Base-by-base conservation (phyloP, 2,113 vertebrate species). In the Mormyrus lacerda region DNA sequence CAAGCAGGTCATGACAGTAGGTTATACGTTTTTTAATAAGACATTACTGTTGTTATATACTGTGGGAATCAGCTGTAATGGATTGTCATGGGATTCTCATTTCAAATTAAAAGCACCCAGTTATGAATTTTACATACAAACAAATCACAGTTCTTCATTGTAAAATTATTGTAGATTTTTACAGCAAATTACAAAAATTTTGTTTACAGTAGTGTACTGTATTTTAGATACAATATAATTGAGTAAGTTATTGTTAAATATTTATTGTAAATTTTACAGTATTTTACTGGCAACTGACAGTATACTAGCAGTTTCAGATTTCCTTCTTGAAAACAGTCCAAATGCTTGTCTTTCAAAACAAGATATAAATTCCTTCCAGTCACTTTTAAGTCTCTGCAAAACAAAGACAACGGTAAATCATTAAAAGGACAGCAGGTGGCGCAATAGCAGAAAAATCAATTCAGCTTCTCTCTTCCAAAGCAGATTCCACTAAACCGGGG, bases 401-500 rank as follows among this genome's bases (percentile, higher is more conserved):
- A 84, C 35, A 84, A 84, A 42, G 82, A 83, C 2, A n/a, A 21
- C 1, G 44, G 1, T 84, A 84, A 84, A 84, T 47, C 21, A 84
- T 21, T 45, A 47, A 48, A 79, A 27, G 8, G 42, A 42, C 27
- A 85, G 48, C 31, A 55, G 50, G 50, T 44, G 88, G 89, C 83
- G 58, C 44, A 24, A 85, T 31, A 79, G 39, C 85, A 55, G 65
- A 51, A 48, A 87, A 45, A 89, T 48, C 35, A 87, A 87, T n/a
- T 48, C 44, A 19, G 69, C 42, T 58, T 39, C 5, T 27, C 88
- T 45, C 61, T 47, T 39, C 24, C 31, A 61, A 24, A 19, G 55
- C 88, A 61, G 50, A 89, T 9, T 58, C 10, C 58, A 4, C 24
- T 39, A 15, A 86, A 48, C 4, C 42, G 19, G 21, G 7, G n/a